Conservation (phyloP, 2,113 vertebrate species). For the Sceloporus tristichus region DNA sequence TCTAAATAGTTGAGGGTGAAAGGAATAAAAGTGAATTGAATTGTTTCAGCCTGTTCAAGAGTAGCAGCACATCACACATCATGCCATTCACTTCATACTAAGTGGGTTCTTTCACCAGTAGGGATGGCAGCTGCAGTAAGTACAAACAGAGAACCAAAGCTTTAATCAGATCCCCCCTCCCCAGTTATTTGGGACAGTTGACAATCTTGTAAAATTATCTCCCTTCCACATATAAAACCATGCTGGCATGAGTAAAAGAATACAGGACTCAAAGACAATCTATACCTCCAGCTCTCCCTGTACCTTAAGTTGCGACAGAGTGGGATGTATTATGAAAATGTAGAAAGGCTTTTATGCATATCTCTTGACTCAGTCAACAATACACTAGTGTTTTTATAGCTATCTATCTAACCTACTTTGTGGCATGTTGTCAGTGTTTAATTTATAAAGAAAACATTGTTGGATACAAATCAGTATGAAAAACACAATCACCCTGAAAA, state of each 20-base stretch:
- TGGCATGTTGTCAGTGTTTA: background rate
- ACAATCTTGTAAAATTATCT: background rate
- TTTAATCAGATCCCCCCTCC: background rate
- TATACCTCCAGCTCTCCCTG: background rate
- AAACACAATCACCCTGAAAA: too few relatives aligned
- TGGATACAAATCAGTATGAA: too few relatives aligned
- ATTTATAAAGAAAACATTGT: background rate
- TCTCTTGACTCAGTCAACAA: background rate
- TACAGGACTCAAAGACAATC: too few relatives aligned
- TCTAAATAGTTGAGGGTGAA: background rate
- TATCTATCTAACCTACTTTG: too few relatives aligned
- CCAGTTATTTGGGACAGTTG: background rate
- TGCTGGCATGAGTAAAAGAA: background rate
- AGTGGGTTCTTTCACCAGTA: background rate
- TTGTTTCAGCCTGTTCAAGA: background rate
- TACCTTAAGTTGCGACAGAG: background rate
- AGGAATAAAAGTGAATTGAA: background rate
- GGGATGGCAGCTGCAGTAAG: too few relatives aligned
- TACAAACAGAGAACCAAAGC: too few relatives aligned
- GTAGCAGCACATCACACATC: background rate
- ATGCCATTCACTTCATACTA: too few relatives aligned
- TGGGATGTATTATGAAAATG: background rate
- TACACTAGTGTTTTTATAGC: background rate
- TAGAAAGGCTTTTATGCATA: background rate
- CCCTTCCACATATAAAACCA: background rate